Conservation (phyloP, 2,113 vertebrate species). For the Panurus biarmicus region DNA sequence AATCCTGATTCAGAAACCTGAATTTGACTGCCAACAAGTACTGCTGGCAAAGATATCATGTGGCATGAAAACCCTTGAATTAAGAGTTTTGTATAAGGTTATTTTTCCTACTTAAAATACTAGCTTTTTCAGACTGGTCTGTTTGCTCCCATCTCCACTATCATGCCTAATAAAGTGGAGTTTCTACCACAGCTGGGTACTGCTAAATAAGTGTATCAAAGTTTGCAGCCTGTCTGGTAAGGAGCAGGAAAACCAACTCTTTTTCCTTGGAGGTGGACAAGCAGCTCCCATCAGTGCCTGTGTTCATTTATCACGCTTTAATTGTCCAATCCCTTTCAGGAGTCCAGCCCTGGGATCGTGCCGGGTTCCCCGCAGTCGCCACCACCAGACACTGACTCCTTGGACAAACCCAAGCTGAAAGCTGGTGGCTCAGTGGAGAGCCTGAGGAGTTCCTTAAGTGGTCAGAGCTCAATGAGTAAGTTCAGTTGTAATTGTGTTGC, state of each 20-base stretch:
- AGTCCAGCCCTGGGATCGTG: conserved; percentile 83
- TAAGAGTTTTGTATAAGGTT: neutral
- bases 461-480: conserved; percentile 98
- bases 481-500: neutral
- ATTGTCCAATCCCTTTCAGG: conserved; percentile 34
- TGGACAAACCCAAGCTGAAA: conserved; percentile 95
- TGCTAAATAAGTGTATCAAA: neutral
- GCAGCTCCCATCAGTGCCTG: neutral
- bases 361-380: conserved; percentile 79
- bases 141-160: neutral
- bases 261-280: neutral
- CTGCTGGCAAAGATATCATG: neutral
- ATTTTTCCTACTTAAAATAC: neutral
- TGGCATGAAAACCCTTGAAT: neutral
- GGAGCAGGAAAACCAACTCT: neutral
- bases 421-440: conserved; percentile 95
- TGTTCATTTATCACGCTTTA: neutral
- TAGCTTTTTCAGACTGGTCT: neutral
- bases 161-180: neutral
- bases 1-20: neutral
- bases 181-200: neutral
- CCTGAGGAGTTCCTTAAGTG: conserved; percentile 92
- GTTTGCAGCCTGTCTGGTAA: neutral
- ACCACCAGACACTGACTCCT: conserved; percentile 78
- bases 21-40: neutral